Base-by-base conservation (phyloP, 2,113 vertebrate genomes). In the Nothobranchius furzeri region DNA sequence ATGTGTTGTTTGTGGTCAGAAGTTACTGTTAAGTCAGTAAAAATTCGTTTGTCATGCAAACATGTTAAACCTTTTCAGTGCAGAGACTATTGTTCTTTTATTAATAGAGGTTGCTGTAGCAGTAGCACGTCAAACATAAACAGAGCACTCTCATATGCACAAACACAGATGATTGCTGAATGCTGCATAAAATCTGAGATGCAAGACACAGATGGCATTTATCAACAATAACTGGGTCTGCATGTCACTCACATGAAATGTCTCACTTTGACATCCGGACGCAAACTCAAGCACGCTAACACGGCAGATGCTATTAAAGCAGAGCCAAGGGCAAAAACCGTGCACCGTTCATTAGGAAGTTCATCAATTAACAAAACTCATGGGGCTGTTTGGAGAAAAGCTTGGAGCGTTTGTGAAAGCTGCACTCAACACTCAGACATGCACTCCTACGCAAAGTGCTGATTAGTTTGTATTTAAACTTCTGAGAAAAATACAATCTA, bases 341-440 rank as follows among this genome's bases (percentile, higher is more conserved):
- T 81, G 60, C 65, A 49, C 56, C 63, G 70, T 79, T 84, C 75
- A 81, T 82, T 80, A 72, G 48, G 72, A 70, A 66, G 75, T 85
- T 78, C 36, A 58, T 89, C 71, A 85, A 81, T 80, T 86, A 84
- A 77, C 49, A 45, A 20, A 50, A 45, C 47, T 87, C 78, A 78
- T 30, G 30, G 68, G 75, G 30, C 7, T 47, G 24, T 48, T 64
- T 43, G 54, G 35, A 64, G 6, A 62, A 56, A 58, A 0, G 53
- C 64, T 67, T 43, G 5, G 60, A 65, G 73, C 59, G 17, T 5
- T 10, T n/a, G 9, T 14, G 7, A 3, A 24, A 57, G 52, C 70
- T 24, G 9, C 60, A 70, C 17, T 57, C 35, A 52, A 10, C 5
- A 47, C 52, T 10, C 13, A 60, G 14, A 15, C 17, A 6, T 36